Percentiles rank a stretch among this genome's conserved stretches.
Conservation (phyloP, 2,797 vertebrate species). For the Acipenser transmontanus region DNA sequence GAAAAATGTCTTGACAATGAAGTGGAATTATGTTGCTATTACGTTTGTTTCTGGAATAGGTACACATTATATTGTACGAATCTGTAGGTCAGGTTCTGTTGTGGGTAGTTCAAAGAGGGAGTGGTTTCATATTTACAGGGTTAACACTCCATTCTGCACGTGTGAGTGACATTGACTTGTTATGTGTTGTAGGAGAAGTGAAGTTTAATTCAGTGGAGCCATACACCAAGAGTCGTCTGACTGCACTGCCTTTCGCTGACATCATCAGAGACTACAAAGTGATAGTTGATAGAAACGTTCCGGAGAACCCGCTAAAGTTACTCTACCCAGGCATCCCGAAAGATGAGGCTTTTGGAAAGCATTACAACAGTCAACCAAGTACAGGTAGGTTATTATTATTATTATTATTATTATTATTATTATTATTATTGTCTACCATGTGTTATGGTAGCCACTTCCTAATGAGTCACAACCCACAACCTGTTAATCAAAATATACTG, state of each 20-base stretch:
- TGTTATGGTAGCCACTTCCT: neutral
- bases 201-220: conserved; percentile 94
- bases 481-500: neutral
- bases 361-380: conserved; percentile 86
- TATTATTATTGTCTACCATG: neutral
- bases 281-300: conserved; percentile 82
- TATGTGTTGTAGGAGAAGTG: conserved; percentile 64
- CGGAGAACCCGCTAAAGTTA: conserved; percentile 90
- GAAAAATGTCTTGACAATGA: too few species aligned
- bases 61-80: too few species aligned
- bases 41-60: too few species aligned
- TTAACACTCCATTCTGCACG: too few species aligned
- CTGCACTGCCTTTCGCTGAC: conserved; percentile 83
- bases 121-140: too few species aligned
- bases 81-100: too few species aligned
- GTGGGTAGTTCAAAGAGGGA: too few species aligned
- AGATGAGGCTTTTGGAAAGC: conserved; percentile 87
- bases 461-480: neutral
- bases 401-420: neutral
- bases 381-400: conserved; percentile 60
- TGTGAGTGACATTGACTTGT: too few species aligned
- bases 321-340: conserved; percentile 92
- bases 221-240: conserved; percentile 86
- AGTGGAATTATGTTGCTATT: too few species aligned
- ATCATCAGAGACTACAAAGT: conserved; percentile 95